phyloP scores from a whole-genome alignment of 2,113 vertebrate species.

The Anas platyrhynchos region DNA sequence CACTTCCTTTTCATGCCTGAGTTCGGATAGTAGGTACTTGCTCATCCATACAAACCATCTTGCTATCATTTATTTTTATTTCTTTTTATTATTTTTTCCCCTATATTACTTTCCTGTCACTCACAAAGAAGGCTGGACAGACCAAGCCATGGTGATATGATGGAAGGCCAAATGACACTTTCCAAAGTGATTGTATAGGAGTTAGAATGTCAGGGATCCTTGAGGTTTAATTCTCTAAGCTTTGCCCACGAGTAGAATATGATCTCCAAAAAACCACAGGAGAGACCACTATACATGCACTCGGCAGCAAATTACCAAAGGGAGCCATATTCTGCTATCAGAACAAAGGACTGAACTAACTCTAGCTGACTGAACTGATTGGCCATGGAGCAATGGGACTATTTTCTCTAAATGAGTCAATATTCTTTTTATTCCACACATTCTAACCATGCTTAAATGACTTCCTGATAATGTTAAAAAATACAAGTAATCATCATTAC shows the following conservation, averaged over 20 bases:
- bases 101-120: neutral
- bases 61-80: accelerated
- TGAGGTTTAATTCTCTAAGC: neutral
- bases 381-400: neutral
- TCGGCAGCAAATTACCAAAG: neutral
- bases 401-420: neutral
- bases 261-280: accelerated
- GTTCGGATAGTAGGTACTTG: neutral
- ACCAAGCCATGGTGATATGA: neutral
- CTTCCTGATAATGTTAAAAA: neutral
- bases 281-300: neutral
- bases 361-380: neutral
- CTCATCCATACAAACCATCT: neutral
- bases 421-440: neutral
- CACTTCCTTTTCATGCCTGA: neutral
- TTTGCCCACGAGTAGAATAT: neutral
- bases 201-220: neutral
- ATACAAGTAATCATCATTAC: accelerated
- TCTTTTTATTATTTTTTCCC: accelerated
- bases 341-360: neutral
- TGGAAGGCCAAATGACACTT: neutral
- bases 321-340: neutral
- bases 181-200: neutral
- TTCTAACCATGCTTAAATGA: neutral
- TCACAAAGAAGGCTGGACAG: neutral